Evolutionary conservation across 2,888 invertebrate genomes (phyloP).

Genomic region (Ceraclea dissimilis): DNA sequence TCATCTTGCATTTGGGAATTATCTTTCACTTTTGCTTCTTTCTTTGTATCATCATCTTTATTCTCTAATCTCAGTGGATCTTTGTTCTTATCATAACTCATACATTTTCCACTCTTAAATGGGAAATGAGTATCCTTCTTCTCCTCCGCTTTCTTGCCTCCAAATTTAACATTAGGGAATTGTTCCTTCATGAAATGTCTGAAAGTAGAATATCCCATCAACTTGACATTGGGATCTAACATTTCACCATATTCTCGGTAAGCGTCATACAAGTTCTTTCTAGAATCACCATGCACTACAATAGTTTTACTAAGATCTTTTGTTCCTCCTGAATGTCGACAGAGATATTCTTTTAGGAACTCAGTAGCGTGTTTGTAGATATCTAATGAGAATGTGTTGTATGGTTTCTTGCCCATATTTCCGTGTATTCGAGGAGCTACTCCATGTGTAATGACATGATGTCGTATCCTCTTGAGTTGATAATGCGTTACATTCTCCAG

Average conservation of each 20-base stretch:
- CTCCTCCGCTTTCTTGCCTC: slow-evolving; percentile 49
- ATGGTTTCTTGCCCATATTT: slow-evolving; percentile 72
- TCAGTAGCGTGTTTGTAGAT: slow-evolving; percentile 72
- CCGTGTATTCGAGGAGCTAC: slow-evolving; percentile 72
- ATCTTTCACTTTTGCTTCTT: slow-evolving; percentile 32
- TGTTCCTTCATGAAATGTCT: slow-evolving; percentile 75
- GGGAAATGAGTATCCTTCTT: slow-evolving; percentile 41
- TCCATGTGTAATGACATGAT: slow-evolving; percentile 72
- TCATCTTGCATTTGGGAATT: neutral
- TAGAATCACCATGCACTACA: slow-evolving; percentile 46
- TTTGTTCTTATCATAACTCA: slow-evolving; percentile 47
- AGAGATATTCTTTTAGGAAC: slow-evolving; percentile 65
- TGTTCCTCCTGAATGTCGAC: slow-evolving; percentile 53
- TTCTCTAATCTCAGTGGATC: slow-evolving; percentile 45
- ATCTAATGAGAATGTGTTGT: slow-evolving; percentile 71
- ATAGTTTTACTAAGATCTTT: slow-evolving; percentile 45
- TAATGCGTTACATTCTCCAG: slow-evolving; percentile 74
- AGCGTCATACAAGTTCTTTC: slow-evolving; percentile 67
- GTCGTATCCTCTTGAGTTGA: slow-evolving; percentile 67
- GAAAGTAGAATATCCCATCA: slow-evolving; percentile 76
- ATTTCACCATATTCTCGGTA: slow-evolving; percentile 68
- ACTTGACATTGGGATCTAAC: slow-evolving; percentile 60
- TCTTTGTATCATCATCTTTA: slow-evolving; percentile 45
- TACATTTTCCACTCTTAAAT: slow-evolving; percentile 49
- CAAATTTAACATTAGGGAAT: slow-evolving; percentile 70